These are phyloP conservation scores for Silurus glanis DNA, from an alignment of 2,113 vertebrate genomes.

Conservation along the genomic window DNA sequence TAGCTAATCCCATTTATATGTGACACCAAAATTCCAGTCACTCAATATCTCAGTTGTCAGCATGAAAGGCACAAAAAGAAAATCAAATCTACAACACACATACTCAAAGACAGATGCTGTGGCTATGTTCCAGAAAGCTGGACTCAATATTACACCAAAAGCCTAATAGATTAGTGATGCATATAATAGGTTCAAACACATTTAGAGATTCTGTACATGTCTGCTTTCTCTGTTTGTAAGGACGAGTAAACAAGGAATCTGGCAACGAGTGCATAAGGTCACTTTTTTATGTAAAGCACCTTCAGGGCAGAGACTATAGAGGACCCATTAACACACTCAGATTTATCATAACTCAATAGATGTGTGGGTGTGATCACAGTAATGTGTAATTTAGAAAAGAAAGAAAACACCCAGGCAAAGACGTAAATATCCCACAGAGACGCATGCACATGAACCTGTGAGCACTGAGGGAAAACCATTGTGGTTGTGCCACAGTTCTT, in stretches of 20 bases:
- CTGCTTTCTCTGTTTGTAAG: conserved; percentile 69
- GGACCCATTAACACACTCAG: conserved; percentile 65
- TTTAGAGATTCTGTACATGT: conserved; percentile 61
- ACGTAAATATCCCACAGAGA: not conserved
- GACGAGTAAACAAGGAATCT: conserved; percentile 64
- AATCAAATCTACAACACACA: conserved; percentile 41
- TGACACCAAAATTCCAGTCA: conserved; percentile 42
- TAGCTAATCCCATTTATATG: conserved; percentile 61
- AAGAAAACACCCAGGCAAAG: not conserved
- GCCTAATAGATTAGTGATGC: conserved; percentile 50
- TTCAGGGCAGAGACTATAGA: conserved; percentile 57
- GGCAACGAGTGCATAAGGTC: conserved; percentile 54
- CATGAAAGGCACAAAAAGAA: conserved; percentile 57
- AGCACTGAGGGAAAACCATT: conserved; percentile 13
- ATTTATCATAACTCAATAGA: conserved; percentile 36
- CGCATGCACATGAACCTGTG: not conserved
- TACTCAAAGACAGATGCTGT: conserved; percentile 52
- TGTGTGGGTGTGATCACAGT: conserved; percentile 37
- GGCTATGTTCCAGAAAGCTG: conserved; percentile 34
- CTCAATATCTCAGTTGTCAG: conserved; percentile 58
- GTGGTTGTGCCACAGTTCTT: conserved; percentile 27
- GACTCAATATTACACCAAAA: conserved; percentile 53
- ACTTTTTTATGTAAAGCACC: not conserved
- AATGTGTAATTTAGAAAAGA: conserved; percentile 18
- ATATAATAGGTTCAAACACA: conserved; percentile 61